Percentiles rank a stretch among this genome's conserved stretches.
Conservation (phyloP, 2,888 invertebrate species). For the Megastigmus dorsalis region DNA sequence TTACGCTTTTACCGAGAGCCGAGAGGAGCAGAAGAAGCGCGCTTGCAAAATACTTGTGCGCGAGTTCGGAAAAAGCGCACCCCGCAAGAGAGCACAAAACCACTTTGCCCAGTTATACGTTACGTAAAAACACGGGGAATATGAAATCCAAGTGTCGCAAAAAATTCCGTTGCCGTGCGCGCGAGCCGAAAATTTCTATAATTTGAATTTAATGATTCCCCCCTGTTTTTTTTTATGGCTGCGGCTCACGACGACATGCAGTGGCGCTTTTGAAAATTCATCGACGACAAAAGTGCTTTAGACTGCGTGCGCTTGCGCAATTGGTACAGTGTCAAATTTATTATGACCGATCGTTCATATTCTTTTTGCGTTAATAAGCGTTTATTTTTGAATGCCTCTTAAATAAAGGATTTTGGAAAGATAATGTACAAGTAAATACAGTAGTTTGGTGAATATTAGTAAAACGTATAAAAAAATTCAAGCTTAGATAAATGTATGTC, state of each 20-base stretch:
- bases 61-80: slow-evolving; percentile 31
- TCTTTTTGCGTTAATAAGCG: too few relatives aligned
- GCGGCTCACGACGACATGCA: background rate
- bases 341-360: too few relatives aligned
- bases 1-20: background rate
- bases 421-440: too few relatives aligned
- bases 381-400: too few relatives aligned
- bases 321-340: too few relatives aligned
- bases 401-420: too few relatives aligned
- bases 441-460: too few relatives aligned
- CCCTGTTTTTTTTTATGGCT: background rate
- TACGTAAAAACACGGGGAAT: slow-evolving; percentile 18
- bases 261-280: too few relatives aligned
- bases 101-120: background rate
- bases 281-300: too few relatives aligned
- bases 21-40: slow-evolving; percentile 34
- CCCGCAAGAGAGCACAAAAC: background rate
- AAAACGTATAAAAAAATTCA: too few relatives aligned
- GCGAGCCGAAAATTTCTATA: background rate
- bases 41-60: slow-evolving; percentile 41
- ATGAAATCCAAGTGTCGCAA: slow-evolving; percentile 32
- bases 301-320: too few relatives aligned
- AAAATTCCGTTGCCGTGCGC: background rate
- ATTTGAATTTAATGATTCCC: slow-evolving; percentile 4
- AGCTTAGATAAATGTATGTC: too few relatives aligned